Evolutionary conservation across 2,113 vertebrate species (phyloP).

Genomic region (Chunga burmeisteri): DNA sequence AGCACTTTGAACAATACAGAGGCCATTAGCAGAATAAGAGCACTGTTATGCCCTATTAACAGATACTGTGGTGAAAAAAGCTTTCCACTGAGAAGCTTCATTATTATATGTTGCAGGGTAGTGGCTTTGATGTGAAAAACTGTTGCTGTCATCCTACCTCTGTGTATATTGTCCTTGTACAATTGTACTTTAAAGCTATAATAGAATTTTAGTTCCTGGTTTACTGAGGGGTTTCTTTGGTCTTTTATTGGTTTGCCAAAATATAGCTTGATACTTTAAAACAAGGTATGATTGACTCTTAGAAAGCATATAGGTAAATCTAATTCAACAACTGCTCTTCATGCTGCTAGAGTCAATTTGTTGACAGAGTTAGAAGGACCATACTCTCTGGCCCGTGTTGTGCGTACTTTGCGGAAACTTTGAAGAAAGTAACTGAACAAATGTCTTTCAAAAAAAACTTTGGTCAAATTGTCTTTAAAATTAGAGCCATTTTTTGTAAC

Average conservation of each 20-base stretch:
- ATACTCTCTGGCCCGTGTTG: neutral
- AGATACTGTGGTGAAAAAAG: neutral
- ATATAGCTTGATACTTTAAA: neutral
- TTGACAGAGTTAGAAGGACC: neutral
- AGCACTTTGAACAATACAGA: neutral
- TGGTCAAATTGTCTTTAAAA: neutral
- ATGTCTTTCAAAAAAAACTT: neutral
- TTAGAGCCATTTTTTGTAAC: neutral
- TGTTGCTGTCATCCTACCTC: neutral
- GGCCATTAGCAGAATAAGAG: neutral
- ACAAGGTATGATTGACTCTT: neutral
- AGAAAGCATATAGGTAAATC: neutral
- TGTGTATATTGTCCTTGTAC: neutral
- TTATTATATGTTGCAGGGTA: neutral
- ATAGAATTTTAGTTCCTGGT: neutral
- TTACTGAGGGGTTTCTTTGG: neutral
- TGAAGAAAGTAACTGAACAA: neutral
- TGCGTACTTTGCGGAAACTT: neutral
- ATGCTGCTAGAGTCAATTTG: neutral
- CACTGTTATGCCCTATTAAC: neutral
- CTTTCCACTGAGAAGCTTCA: neutral
- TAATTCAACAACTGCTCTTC: neutral
- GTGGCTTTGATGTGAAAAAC: neutral
- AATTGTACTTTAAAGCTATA: neutral
- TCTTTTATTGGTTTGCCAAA: neutral